Base-by-base conservation (phyloP, 2,888 invertebrate genomes). In the Nomada ruficornis region DNA sequence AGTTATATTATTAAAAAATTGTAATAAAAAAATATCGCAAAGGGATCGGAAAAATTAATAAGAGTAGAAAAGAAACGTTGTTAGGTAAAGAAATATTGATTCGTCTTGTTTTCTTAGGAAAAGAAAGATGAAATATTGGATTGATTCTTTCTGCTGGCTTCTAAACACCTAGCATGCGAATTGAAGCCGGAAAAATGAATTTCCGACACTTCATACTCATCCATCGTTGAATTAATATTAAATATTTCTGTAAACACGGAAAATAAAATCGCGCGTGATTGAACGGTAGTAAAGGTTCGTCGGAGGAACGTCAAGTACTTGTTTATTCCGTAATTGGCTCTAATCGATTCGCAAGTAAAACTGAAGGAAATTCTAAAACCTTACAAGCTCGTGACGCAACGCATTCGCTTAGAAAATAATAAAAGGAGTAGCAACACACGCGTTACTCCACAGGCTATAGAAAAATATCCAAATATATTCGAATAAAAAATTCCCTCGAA, bases 221-320 rank as follows among this genome's bases (percentile, higher is more conserved):
- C 52, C 26, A 55, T 76, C 62, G 47, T 62, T 52, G 54, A 52
- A 54, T 75, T 62, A 68, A 52, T 50, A 55, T 18, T n/a, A 36
- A 36, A 36, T 5, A 5, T 36, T 42, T 2, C 47, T 42, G 1
- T 15, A 20, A 10, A 47, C 29, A 18, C 13, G 0, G 15, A 44
- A 20, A 18, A 36, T 2, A 3, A 62, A 62, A 71, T 71, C 42
- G 20, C 71, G 10, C 52, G 11, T 62, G 3, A 29, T 29, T 52
- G 15, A 15, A 13, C 5, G 10, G 42, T n/a, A 54, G 29, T 42
- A n/a, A 60, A 50, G 23, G 11, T 63, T 23, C 5, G 26, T 55
- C 36, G 44, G 44, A 26, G 26, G n/a, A 72, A 63, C 52, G 29
- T 13, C 9, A 52, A 36, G 23, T 59, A 50, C 20, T 26, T 57